phyloP scores from a whole-genome alignment of 2,888 invertebrate species.

The Synergus gifuensis region DNA sequence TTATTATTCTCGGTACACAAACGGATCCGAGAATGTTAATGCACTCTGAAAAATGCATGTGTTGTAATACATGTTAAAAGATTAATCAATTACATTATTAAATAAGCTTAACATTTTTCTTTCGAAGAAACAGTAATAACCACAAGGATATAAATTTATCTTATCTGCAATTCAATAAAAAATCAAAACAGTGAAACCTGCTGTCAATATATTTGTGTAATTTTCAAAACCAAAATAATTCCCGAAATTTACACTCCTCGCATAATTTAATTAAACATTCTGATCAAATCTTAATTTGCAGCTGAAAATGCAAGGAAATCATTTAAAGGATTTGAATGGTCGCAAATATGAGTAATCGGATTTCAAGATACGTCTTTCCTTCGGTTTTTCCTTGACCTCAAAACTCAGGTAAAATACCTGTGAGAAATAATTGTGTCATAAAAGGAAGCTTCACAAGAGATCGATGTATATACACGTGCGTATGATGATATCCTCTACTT shows the following conservation, averaged over 20 bases:
- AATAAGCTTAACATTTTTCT: too few species aligned
- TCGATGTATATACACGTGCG: neutral
- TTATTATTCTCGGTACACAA: neutral
- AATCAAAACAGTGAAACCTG: too few species aligned
- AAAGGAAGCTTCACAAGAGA: neutral
- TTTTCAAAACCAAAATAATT: too few species aligned
- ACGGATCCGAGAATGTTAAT: neutral
- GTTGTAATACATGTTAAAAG: too few species aligned
- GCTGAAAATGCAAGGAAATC: neutral
- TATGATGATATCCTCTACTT: neutral
- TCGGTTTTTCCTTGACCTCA: conserved; percentile 13
- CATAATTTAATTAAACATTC: too few species aligned
- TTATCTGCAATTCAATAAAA: too few species aligned
- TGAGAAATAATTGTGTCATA: conserved; percentile 11
- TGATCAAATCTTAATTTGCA: neutral
- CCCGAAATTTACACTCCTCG: too few species aligned
- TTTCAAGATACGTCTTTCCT: conserved; percentile 10
- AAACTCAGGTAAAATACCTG: conserved; percentile 10
- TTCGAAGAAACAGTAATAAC: too few species aligned
- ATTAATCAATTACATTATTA: too few species aligned
- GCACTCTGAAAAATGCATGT: too few species aligned
- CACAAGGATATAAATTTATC: too few species aligned
- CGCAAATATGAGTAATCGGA: neutral
- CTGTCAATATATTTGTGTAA: too few species aligned
- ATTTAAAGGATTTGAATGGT: neutral